A percentile compares a stretch with the other conserved stretches of the same genome.
phyloP scores from a whole-genome alignment of 1,140 invertebrate species.

The Camponotus vicinus region DNA sequence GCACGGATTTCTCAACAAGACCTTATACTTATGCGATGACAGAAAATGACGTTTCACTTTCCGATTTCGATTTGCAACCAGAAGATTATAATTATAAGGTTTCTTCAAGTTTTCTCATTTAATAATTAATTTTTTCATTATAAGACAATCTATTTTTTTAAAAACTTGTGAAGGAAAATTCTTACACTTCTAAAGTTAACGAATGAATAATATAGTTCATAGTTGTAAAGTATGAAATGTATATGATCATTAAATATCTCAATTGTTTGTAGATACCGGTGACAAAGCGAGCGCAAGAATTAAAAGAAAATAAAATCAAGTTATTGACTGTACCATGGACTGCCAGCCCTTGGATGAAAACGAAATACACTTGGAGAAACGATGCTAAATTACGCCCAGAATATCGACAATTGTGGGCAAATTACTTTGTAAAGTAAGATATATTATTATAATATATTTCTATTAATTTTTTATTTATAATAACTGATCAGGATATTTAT shows the following conservation, averaged over 20 bases:
- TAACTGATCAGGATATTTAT: conserved; percentile 5
- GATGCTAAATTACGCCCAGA: conserved; percentile 78
- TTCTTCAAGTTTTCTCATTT: conserved; percentile 60
- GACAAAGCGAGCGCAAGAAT: conserved; percentile 77
- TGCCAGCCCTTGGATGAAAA: conserved; percentile 97
- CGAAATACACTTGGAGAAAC: conserved; percentile 89
- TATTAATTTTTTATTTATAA: neutral
- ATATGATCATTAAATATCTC: neutral
- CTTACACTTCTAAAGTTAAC: neutral
- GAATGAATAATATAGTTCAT: neutral
- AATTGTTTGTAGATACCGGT: conserved; percentile 81
- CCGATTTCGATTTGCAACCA: conserved; percentile 78
- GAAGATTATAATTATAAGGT: conserved; percentile 84
- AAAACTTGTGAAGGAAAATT: neutral
- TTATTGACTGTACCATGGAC: conserved; percentile 93
- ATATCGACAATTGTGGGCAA: conserved; percentile 93
- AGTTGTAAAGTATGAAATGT: neutral
- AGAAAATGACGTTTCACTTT: conserved; percentile 75
- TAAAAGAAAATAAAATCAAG: conserved; percentile 76
- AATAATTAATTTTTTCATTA: neutral
- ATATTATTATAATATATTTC: neutral
- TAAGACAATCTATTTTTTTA: neutral
- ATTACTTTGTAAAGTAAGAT: conserved; percentile 90
- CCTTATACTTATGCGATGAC: conserved; percentile 90
- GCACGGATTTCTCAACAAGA: conserved; percentile 90